A percentile compares a stretch with the other conserved stretches of the same genome.
Evolutionary conservation across 1,140 invertebrate genomes (phyloP).

Genomic region (Lucilia sericata): DNA sequence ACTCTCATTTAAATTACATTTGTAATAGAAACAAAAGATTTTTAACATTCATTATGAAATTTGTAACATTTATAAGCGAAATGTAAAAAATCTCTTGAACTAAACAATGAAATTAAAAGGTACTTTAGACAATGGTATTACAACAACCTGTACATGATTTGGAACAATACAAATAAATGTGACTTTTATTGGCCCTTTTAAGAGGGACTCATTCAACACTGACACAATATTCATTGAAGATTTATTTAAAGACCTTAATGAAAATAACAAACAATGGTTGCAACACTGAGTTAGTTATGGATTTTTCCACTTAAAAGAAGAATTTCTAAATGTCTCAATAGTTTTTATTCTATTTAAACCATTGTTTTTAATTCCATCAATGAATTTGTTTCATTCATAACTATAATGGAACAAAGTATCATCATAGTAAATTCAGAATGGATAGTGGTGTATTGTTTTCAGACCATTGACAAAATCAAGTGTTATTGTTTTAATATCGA

Average conservation of each 20-base stretch:
- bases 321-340: not conserved
- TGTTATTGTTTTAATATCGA: not conserved
- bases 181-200: not conserved
- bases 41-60: no score
- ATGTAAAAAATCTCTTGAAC: not conserved
- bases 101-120: not conserved
- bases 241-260: constrained; percentile 24
- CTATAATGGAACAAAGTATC: not conserved
- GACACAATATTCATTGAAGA: not conserved
- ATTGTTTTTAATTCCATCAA: not conserved
- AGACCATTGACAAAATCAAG: not conserved
- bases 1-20: not conserved
- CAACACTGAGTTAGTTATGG: not conserved
- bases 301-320: constrained; percentile 5
- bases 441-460: not conserved
- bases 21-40: not conserved
- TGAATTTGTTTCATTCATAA: constrained; percentile 22
- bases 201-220: not conserved
- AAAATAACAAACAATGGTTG: not conserved
- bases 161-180: not conserved
- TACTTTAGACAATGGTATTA: not conserved
- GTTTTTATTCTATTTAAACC: not conserved
- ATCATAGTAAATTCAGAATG: not conserved
- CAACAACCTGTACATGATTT: not conserved
- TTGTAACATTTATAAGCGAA: not conserved